These are phyloP conservation scores for Ditula angustiorana DNA, from an alignment of 2,888 invertebrate species.

Conservation along the genomic window DNA sequence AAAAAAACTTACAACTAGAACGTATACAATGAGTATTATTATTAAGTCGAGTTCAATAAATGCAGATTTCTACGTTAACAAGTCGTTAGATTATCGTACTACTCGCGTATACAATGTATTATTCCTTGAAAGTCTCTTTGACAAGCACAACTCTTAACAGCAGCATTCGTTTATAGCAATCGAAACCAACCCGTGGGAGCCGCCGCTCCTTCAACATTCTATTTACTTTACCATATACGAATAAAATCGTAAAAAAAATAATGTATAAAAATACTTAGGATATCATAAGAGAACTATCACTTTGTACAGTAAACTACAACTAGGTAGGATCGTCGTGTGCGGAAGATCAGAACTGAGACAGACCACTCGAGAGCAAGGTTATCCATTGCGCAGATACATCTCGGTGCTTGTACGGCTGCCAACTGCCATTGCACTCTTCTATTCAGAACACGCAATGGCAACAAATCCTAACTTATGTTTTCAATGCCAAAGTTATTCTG, in stretches of 20 bases:
- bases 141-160: constrained; percentile 64
- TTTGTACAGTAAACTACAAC: constrained; percentile 81
- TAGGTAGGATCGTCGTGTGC: constrained; percentile 68
- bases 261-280: constrained; percentile 84
- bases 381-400: not conserved
- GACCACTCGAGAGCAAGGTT: constrained; percentile 37
- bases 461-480: not conserved
- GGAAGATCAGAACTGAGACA: constrained; percentile 70
- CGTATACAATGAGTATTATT: constrained; percentile 84
- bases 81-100: constrained; percentile 69
- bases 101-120: constrained; percentile 78
- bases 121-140: constrained; percentile 61
- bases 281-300: constrained; percentile 85
- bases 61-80: constrained; percentile 77
- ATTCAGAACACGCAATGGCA: not conserved
- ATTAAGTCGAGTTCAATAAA: constrained; percentile 79
- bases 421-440: not conserved
- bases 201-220: constrained; percentile 61
- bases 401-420: not conserved
- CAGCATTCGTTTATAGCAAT: constrained; percentile 64
- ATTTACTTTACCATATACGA: constrained; percentile 74
- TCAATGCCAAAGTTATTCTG: no score
- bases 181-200: constrained; percentile 66
- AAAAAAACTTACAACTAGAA: constrained; percentile 78
- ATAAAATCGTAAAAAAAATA: constrained; percentile 83